Percentiles rank a stretch among this genome's conserved stretches.
Conservation (phyloP, 1,140 invertebrate genomes). For the Neocloeon triangulifer region DNA sequence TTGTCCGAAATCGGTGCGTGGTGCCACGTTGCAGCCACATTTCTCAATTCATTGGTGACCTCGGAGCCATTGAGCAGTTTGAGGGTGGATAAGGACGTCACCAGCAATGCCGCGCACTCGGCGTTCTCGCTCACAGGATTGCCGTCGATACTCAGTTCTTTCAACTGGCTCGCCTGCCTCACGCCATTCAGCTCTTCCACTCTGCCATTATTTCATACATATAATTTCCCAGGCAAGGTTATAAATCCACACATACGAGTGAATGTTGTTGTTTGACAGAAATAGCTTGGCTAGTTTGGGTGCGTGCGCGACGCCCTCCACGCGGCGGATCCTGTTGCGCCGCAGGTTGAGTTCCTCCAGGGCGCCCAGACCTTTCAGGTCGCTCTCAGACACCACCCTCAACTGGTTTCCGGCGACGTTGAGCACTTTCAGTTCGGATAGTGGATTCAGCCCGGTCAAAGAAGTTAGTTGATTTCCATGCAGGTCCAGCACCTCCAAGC, state of each 20-base stretch:
- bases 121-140: slow-evolving; percentile 55
- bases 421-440: slow-evolving; percentile 56
- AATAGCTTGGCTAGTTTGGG: slow-evolving; percentile 61
- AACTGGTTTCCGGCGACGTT: slow-evolving; percentile 82
- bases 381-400: slow-evolving; percentile 38
- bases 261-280: slow-evolving; percentile 67
- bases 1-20: too few species aligned
- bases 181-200: slow-evolving; percentile 10
- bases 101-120: slow-evolving; percentile 53
- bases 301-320: slow-evolving; percentile 57
- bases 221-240: neutral
- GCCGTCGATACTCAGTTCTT: slow-evolving; percentile 65
- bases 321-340: slow-evolving; percentile 55
- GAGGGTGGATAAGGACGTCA: slow-evolving; percentile 50
- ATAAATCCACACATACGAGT: slow-evolving; percentile 19
- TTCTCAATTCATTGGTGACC: slow-evolving; percentile 48
- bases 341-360: slow-evolving; percentile 70
- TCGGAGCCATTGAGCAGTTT: slow-evolving; percentile 44
- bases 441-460: slow-evolving; percentile 30
- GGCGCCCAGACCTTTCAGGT: slow-evolving; percentile 48
- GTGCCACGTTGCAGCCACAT: slow-evolving; percentile 51
- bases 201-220: slow-evolving; percentile 2
- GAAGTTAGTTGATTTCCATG: slow-evolving; percentile 69
- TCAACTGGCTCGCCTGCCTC: slow-evolving; percentile 39
- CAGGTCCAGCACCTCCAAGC: slow-evolving; percentile 71